Percentiles rank a stretch among this genome's conserved stretches.
phyloP scores from a whole-genome alignment of 2,113 vertebrate species.

The Casuarius casuarius region DNA sequence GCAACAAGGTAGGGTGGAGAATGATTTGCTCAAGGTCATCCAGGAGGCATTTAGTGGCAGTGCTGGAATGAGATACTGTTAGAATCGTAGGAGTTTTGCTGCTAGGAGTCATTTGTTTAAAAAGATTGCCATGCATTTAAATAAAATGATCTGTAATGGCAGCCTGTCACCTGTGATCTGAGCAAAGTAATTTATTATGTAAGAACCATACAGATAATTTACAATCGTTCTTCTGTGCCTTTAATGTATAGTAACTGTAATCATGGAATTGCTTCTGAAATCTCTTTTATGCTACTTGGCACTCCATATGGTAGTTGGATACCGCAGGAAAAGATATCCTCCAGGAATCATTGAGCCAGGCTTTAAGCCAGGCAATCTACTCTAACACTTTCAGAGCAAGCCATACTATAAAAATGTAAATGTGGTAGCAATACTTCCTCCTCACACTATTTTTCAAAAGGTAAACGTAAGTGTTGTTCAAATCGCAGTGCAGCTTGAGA shows the following conservation, averaged over 20 bases:
- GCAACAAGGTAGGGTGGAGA: neutral
- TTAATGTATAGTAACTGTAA: slow-evolving; percentile 62
- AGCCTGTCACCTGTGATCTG: slow-evolving; percentile 49
- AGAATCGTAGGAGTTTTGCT: slow-evolving; percentile 48
- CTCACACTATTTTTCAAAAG: slow-evolving; percentile 59
- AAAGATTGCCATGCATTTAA: slow-evolving; percentile 57
- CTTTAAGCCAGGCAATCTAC: slow-evolving; percentile 71
- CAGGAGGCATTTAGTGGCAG: neutral
- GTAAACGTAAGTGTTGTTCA: slow-evolving; percentile 47
- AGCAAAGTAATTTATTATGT: slow-evolving; percentile 65
- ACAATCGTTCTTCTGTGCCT: slow-evolving; percentile 47
- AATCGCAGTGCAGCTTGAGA: slow-evolving; percentile 40
- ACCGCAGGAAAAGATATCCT: slow-evolving; percentile 50
- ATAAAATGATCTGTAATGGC: slow-evolving; percentile 54
- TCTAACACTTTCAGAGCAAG: slow-evolving; percentile 71
- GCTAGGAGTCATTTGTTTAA: slow-evolving; percentile 62
- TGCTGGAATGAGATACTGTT: neutral
- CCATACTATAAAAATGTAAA: slow-evolving; percentile 76
- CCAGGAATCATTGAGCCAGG: slow-evolving; percentile 66
- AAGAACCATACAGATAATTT: slow-evolving; percentile 51
- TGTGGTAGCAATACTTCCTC: slow-evolving; percentile 53
- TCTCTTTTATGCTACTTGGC: slow-evolving; percentile 61
- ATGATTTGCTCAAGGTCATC: slow-evolving; percentile 12
- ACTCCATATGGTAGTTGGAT: slow-evolving; percentile 52
- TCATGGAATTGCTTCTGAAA: slow-evolving; percentile 65